phyloP scores from a whole-genome alignment of 64 coral and sea anemone species.

The Montipora sp. region DNA sequence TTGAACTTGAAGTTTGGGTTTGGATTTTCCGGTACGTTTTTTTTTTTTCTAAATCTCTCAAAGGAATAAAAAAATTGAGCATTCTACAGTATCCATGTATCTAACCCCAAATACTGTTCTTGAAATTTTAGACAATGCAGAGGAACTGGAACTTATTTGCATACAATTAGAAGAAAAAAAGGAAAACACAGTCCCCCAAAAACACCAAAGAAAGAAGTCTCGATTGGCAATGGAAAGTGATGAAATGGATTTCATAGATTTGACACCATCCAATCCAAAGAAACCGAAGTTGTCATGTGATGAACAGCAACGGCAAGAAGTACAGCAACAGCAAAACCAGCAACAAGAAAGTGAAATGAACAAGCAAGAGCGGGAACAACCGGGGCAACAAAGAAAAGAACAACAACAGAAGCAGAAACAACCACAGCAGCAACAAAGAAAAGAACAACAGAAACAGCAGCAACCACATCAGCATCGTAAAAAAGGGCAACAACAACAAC shows the following conservation, averaged over 20 bases:
- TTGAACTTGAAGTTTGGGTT: too few species aligned
- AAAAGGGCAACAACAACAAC: not conserved
- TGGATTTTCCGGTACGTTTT: too few species aligned
- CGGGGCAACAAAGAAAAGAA: not conserved
- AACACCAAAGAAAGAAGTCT: not conserved
- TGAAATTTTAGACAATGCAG: constrained; percentile 31
- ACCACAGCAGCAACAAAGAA: not conserved
- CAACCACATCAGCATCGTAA: not conserved
- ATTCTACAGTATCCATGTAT: too few species aligned
- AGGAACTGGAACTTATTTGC: constrained; percentile 28
- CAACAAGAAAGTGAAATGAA: not conserved
- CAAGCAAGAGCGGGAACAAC: not conserved
- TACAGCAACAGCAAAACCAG: not conserved
- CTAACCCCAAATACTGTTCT: too few species aligned
- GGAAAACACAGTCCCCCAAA: not conserved
- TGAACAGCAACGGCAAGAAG: not conserved
- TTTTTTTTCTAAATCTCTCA: too few species aligned
- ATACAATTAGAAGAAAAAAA: not conserved
- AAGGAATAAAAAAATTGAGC: constrained; percentile 3
- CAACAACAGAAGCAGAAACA: not conserved
- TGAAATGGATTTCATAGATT: constrained; percentile 25
- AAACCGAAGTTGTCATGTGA: not conserved
- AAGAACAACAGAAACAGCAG: constrained; percentile 41
- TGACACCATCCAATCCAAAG: not conserved
- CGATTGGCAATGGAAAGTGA: constrained; percentile 14